Percentiles rank a stretch among this genome's conserved stretches.
Conservation (phyloP, 2,113 vertebrate species). For the Campylorhamphus procurvoides region DNA sequence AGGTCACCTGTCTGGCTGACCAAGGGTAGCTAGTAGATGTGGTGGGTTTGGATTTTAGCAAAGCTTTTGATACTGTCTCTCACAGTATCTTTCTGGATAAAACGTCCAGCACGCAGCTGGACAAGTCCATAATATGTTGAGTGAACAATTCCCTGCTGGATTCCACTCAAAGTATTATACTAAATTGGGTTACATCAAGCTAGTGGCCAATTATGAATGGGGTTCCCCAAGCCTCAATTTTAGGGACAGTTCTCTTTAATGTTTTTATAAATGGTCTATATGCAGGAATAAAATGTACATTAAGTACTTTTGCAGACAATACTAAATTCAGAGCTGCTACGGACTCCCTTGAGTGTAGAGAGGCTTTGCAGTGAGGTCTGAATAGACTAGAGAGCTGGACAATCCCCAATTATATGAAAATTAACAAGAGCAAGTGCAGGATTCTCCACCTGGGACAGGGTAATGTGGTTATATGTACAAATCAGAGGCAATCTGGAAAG, state of each 20-base stretch:
- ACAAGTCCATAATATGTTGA: background rate
- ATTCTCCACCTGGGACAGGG: background rate
- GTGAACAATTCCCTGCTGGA: background rate
- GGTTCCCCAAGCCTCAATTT: background rate
- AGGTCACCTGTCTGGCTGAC: background rate
- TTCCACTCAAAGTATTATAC: background rate
- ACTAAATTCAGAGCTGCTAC: background rate
- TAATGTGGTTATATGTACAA: rapidly evolving
- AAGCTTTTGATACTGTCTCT: background rate
- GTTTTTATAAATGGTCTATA: background rate
- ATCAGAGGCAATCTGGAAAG: background rate
- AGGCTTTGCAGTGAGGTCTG: background rate
- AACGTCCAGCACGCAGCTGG: background rate
- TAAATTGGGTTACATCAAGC: background rate
- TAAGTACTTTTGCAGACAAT: background rate
- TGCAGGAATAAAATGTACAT: background rate
- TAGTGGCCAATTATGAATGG: no score
- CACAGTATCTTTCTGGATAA: background rate
- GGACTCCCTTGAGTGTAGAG: background rate
- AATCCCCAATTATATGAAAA: background rate
- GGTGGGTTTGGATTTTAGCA: background rate
- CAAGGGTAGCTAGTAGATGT: background rate
- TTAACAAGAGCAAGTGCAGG: background rate
- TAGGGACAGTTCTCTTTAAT: background rate
- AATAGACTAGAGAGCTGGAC: background rate